phyloP scores from a whole-genome alignment of 2,888 invertebrate species.

The Andrena dorsata region DNA sequence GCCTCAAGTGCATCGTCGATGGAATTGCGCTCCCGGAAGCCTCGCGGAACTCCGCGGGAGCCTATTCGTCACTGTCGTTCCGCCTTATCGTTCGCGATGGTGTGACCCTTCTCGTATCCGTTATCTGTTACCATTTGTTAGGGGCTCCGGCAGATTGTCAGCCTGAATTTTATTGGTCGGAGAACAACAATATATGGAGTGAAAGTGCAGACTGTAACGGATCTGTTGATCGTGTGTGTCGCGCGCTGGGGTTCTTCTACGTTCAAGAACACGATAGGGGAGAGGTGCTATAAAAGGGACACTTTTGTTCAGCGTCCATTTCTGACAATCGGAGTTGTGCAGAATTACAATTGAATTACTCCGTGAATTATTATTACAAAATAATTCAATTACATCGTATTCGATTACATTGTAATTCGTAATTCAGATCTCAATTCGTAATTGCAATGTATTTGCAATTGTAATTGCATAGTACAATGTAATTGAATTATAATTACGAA shows the following conservation, averaged over 20 bases:
- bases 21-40: constrained; percentile 65
- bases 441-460: too few species aligned
- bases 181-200: constrained; percentile 35
- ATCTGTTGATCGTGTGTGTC: neutral
- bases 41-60: constrained; percentile 56
- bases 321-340: too few species aligned
- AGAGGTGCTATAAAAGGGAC: too few species aligned
- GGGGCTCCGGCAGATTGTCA: constrained; percentile 58
- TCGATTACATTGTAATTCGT: too few species aligned
- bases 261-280: neutral
- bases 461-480: too few species aligned
- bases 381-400: too few species aligned
- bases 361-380: too few species aligned
- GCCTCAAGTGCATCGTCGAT: constrained; percentile 63
- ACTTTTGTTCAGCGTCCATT: too few species aligned
- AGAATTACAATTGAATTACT: too few species aligned
- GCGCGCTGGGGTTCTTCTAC: neutral
- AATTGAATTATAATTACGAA: too few species aligned
- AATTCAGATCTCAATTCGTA: too few species aligned
- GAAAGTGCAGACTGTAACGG: neutral
- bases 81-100: constrained; percentile 72
- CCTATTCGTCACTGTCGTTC: constrained; percentile 73
- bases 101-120: constrained; percentile 64
- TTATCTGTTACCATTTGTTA: constrained; percentile 72
- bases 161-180: constrained; percentile 60